Conservation (phyloP, 2,888 invertebrate genomes). For the Sarcophaga caerulescens region DNA sequence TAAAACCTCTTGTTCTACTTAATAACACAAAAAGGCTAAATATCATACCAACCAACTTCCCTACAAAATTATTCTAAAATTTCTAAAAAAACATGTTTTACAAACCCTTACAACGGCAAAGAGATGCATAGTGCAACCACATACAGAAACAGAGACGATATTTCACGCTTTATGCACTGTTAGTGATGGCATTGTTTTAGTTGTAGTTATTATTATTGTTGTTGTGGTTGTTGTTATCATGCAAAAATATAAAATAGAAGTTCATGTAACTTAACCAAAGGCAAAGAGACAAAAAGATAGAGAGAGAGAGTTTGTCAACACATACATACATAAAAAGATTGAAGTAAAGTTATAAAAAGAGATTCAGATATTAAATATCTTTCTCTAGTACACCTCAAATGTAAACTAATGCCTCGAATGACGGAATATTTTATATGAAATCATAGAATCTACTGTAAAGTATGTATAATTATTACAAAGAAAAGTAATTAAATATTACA, state of each 20-base stretch:
- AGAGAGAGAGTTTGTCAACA: slow-evolving; percentile 5
- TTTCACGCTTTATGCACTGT: slow-evolving; percentile 68
- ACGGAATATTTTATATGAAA: background rate
- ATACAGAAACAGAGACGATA: slow-evolving; percentile 49
- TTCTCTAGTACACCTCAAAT: background rate
- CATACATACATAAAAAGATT: background rate
- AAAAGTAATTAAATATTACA: too few relatives aligned
- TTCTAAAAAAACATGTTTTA: too few relatives aligned
- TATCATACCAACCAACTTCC: too few relatives aligned
- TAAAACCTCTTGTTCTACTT: too few relatives aligned
- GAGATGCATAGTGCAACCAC: background rate
- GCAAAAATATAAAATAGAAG: slow-evolving; percentile 11
- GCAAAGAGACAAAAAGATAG: background rate
- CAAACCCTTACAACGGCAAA: background rate
- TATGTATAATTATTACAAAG: too few relatives aligned
- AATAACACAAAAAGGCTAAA: too few relatives aligned
- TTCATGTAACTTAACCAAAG: background rate
- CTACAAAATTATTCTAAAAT: too few relatives aligned
- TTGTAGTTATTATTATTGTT: slow-evolving; percentile 11
- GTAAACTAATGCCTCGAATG: background rate
- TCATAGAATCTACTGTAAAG: too few relatives aligned
- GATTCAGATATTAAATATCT: background rate
- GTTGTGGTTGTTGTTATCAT: slow-evolving; percentile 30
- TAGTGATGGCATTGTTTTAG: slow-evolving; percentile 63
- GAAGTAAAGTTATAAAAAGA: background rate